These are phyloP conservation scores for Rattus rattus DNA, from an alignment of 2,113 vertebrate genomes.

Conservation along the genomic window DNA sequence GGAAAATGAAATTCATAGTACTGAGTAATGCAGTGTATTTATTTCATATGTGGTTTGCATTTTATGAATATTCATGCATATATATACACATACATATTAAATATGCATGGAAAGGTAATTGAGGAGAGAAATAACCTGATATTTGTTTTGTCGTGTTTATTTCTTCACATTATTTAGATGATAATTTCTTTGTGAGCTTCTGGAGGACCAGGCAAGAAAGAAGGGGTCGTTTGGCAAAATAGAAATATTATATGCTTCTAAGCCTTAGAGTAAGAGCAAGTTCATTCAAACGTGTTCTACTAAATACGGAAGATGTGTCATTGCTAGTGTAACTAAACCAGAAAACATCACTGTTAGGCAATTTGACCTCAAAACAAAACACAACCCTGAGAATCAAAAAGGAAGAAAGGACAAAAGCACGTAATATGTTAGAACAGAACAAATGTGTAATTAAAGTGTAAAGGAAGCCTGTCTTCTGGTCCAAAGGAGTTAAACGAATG, in stretches of 20 bases:
- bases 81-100: background rate
- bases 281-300: fast-evolving
- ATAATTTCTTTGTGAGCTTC: background rate
- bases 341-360: background rate
- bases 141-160: background rate
- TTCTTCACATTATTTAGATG: background rate
- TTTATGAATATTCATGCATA: background rate
- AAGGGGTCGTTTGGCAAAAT: background rate
- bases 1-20: background rate
- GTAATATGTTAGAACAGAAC: background rate
- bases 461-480: background rate
- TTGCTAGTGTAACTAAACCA: background rate
- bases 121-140: background rate
- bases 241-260: background rate
- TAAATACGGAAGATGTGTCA: background rate
- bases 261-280: background rate
- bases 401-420: background rate
- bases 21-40: background rate
- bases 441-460: background rate
- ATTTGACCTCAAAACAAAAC: background rate
- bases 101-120: background rate
- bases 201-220: background rate
- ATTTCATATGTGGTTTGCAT: background rate
- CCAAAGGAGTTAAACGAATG: background rate
- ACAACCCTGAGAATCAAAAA: background rate